Evolutionary conservation across 2,888 invertebrate species (phyloP).

Genomic region (Matsumyia berberina): DNA sequence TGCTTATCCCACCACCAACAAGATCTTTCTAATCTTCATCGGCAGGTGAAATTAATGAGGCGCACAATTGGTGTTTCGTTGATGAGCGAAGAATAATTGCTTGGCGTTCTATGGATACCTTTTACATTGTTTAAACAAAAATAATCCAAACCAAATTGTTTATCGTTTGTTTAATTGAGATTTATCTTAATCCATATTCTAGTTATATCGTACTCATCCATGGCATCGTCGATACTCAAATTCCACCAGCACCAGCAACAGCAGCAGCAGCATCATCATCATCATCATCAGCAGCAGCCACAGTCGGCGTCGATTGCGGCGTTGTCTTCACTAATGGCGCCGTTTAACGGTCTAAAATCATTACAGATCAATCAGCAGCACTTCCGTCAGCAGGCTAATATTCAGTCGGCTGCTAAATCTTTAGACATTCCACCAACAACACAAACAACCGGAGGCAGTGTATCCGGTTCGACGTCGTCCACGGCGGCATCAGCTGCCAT

Average conservation of each 20-base stretch:
- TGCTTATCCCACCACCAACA: slow-evolving; percentile 1
- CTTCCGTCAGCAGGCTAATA: slow-evolving; percentile 76
- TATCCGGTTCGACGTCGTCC: slow-evolving; percentile 60
- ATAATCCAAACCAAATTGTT: slow-evolving; percentile 62
- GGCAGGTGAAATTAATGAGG: slow-evolving; percentile 65
- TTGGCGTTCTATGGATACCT: slow-evolving; percentile 48
- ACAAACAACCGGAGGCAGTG: slow-evolving; percentile 60
- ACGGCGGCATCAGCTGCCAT: slow-evolving; percentile 44
- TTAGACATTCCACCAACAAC: slow-evolving; percentile 79
- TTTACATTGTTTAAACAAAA: slow-evolving; percentile 64
- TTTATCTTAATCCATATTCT: slow-evolving; percentile 61
- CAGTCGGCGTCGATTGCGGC: slow-evolving; percentile 76
- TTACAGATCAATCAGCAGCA: slow-evolving; percentile 79
- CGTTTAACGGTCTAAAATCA: slow-evolving; percentile 80
- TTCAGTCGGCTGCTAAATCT: slow-evolving; percentile 78
- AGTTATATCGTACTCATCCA: slow-evolving; percentile 70
- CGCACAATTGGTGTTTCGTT: slow-evolving; percentile 61
- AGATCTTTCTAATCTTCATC: slow-evolving; percentile 39
- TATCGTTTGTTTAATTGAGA: slow-evolving; percentile 68
- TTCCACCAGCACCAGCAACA: slow-evolving; percentile 66
- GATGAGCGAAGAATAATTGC: slow-evolving; percentile 67
- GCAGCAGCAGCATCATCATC: slow-evolving; percentile 53
- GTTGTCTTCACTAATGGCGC: slow-evolving; percentile 79
- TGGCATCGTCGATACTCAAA: slow-evolving; percentile 66
- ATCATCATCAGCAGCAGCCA: slow-evolving; percentile 77